Conservation (phyloP, 1,140 invertebrate genomes). For the Latrodectus geometricus region DNA sequence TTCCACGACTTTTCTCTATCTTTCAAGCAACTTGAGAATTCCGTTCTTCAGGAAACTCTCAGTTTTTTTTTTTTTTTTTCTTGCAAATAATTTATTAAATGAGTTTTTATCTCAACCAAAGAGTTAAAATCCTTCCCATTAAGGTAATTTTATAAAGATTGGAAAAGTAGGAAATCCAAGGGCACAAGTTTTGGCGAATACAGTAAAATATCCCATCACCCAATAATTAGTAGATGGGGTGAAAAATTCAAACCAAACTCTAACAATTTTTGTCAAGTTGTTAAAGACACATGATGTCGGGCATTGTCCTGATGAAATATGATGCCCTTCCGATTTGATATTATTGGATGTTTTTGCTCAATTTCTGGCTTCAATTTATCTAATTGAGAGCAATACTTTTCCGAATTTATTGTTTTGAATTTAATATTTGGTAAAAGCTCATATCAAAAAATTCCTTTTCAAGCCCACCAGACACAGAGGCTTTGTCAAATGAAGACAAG, state of each 20-base stretch:
- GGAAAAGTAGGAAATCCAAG: constrained; percentile 66
- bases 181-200: constrained; percentile 70
- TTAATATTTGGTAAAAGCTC: constrained; percentile 44
- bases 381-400: constrained; percentile 36
- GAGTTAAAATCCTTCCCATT: no score
- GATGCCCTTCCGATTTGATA: constrained; percentile 4
- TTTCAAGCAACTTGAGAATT: no score
- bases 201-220: no score
- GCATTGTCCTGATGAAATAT: constrained; percentile 65
- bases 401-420: constrained; percentile 49
- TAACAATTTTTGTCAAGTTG: constrained; percentile 68
- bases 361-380: constrained; percentile 12
- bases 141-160: no score
- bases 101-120: no score
- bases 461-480: constrained; percentile 24
- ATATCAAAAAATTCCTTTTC: constrained; percentile 34
- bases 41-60: no score
- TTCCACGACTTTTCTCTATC: no score
- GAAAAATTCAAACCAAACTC: constrained; percentile 67
- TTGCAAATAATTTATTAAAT: no score
- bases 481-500: not conserved
- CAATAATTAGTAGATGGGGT: constrained; percentile 69
- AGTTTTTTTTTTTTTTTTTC: no score
- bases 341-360: not conserved
- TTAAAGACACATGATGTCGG: constrained; percentile 52